These are phyloP conservation scores for Microctonus aethiopoides DNA, from an alignment of 2,888 invertebrate species.

Conservation along the genomic window DNA sequence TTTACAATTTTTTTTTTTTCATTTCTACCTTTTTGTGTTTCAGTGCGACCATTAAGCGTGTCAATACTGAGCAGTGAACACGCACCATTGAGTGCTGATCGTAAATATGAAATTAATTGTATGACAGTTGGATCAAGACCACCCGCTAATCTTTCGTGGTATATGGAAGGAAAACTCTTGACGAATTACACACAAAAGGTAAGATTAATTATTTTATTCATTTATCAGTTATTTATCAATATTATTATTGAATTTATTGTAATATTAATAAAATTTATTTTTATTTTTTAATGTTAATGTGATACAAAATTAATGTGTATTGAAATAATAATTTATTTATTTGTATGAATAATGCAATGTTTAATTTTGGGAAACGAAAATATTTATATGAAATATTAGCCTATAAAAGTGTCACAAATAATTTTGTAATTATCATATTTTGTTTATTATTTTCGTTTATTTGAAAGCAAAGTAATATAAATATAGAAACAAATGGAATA, in stretches of 20 bases:
- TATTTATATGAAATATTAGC: too few relatives aligned
- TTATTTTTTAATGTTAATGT: too few relatives aligned
- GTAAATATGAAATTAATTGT: slow-evolving; percentile 85
- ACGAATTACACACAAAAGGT: slow-evolving; percentile 70
- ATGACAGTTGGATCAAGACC: slow-evolving; percentile 87
- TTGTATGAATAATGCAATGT: too few relatives aligned
- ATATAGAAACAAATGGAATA: too few relatives aligned
- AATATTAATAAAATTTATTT: neutral
- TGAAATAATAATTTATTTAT: too few relatives aligned
- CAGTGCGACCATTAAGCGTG: slow-evolving; percentile 85
- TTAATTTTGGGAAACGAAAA: too few relatives aligned
- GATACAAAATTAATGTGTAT: too few relatives aligned
- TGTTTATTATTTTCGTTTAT: too few relatives aligned
- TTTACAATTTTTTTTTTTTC: slow-evolving; percentile 36
- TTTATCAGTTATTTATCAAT: neutral
- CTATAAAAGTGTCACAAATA: too few relatives aligned
- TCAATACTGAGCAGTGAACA: slow-evolving; percentile 84
- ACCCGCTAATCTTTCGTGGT: slow-evolving; percentile 87
- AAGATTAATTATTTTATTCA: too few relatives aligned
- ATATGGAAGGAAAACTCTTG: slow-evolving; percentile 80
- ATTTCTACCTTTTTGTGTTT: slow-evolving; percentile 56
- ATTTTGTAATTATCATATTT: too few relatives aligned
- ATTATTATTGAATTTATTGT: neutral
- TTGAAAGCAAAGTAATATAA: too few relatives aligned
- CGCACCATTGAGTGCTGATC: slow-evolving; percentile 81